These are phyloP conservation scores for Meta bourneti DNA, from an alignment of 2,888 invertebrate genomes.

Conservation along the genomic window DNA sequence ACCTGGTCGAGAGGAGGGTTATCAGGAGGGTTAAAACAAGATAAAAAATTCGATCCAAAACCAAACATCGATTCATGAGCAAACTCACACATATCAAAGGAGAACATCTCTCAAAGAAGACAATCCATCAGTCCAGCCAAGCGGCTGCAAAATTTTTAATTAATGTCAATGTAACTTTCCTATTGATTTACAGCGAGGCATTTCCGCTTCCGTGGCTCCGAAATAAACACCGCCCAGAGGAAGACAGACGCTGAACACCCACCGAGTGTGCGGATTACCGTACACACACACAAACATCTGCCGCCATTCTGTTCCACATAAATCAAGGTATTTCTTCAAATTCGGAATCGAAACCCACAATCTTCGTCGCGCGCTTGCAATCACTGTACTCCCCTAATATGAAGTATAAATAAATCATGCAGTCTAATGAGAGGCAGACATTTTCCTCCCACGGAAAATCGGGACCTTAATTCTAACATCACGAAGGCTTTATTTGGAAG, in stretches of 20 bases:
- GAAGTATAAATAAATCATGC: conserved; percentile 50
- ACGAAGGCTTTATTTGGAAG: conserved; percentile 28
- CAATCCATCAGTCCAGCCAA: too few species aligned
- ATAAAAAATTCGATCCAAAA: too few species aligned
- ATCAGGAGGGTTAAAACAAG: too few species aligned
- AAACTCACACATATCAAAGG: too few species aligned
- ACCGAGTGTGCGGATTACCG: neutral
- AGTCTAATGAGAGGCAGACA: conserved; percentile 4
- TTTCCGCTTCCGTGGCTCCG: conserved; percentile 8
- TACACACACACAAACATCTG: conserved; percentile 16
- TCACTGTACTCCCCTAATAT: conserved; percentile 6
- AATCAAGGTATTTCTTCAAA: conserved; percentile 28
- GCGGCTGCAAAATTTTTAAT: neutral
- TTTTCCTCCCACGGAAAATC: neutral
- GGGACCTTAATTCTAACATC: conserved; percentile 52
- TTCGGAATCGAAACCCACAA: conserved; percentile 37
- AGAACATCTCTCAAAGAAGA: too few species aligned
- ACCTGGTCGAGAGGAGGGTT: too few species aligned
- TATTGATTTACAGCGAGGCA: conserved; percentile 25
- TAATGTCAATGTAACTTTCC: conserved; percentile 8
- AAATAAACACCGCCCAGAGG: neutral
- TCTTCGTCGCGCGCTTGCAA: conserved; percentile 7
- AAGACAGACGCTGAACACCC: neutral
- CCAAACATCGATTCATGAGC: too few species aligned
- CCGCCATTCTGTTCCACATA: neutral